Percentiles rank a stretch among this genome's conserved stretches.
Evolutionary conservation across 2,888 invertebrate species (phyloP).

Genomic region (Harpalus rubripes): DNA sequence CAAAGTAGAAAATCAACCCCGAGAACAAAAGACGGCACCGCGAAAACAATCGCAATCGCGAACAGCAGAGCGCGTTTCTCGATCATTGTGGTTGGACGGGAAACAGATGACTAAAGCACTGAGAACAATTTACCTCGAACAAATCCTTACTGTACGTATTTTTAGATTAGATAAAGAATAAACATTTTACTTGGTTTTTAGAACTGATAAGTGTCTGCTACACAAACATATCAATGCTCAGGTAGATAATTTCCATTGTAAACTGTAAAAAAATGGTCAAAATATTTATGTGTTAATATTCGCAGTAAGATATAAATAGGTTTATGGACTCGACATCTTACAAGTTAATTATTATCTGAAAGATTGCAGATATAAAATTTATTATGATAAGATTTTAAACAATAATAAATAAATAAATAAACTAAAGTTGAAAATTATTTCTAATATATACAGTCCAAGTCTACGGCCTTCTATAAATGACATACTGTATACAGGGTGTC

Average conservation of each 20-base stretch:
- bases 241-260: constrained; percentile 25
- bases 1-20: constrained; percentile 37
- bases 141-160: constrained; percentile 38
- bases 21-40: background rate
- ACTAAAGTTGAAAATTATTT: too few species aligned
- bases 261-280: constrained; percentile 10
- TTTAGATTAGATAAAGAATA: constrained; percentile 52
- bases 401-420: too few species aligned
- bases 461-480: too few species aligned
- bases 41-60: background rate
- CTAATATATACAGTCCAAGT: too few species aligned
- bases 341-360: background rate
- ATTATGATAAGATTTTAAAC: background rate
- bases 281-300: constrained; percentile 8
- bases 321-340: background rate
- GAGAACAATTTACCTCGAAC: background rate
- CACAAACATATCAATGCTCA: constrained; percentile 4
- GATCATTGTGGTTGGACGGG: constrained; percentile 5
- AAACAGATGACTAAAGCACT: constrained; percentile 4
- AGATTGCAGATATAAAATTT: background rate
- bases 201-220: constrained; percentile 13
- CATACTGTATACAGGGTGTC: too few species aligned
- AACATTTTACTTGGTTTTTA: background rate
- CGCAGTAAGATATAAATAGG: constrained; percentile 6
- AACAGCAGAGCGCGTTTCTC: background rate